Conservation (phyloP, 1,140 invertebrate genomes). For the Periplaneta americana region DNA sequence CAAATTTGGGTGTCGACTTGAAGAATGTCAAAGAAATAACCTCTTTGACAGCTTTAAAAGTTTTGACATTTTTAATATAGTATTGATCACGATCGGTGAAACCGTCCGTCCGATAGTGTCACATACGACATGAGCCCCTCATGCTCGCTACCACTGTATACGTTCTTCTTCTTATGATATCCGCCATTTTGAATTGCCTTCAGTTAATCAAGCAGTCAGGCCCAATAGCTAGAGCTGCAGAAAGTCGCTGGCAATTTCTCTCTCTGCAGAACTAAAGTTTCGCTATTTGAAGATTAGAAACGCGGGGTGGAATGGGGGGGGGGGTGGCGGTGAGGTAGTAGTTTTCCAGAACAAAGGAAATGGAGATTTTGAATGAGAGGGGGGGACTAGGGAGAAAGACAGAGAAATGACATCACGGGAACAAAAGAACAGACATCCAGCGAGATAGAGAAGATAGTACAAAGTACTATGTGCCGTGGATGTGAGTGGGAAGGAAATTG, state of each 20-base stretch:
- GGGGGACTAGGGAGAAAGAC: not conserved
- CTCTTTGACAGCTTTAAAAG: too few species aligned
- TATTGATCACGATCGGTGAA: too few species aligned
- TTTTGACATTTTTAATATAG: too few species aligned
- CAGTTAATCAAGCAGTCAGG: conserved; percentile 1
- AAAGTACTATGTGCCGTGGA: not conserved
- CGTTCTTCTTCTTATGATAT: not conserved
- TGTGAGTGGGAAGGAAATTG: not conserved
- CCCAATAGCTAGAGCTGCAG: not conserved
- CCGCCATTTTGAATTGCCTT: conserved; percentile 10
- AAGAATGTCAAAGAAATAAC: too few species aligned
- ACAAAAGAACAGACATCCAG: not conserved
- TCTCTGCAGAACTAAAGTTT: conserved; percentile 1
- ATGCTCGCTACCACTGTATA: not conserved
- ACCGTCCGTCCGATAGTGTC: too few species aligned
- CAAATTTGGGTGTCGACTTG: too few species aligned
- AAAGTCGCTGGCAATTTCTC: conserved; percentile 11
- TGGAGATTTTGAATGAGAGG: conserved; percentile 9
- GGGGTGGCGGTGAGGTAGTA: not conserved
- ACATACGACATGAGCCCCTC: not conserved
- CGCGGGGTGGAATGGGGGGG: not conserved
- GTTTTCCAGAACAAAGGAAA: conserved; percentile 10
- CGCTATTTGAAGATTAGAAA: conserved; percentile 12
- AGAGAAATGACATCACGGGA: not conserved
- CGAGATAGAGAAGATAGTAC: not conserved